Conservation (phyloP, 2,888 invertebrate genomes). For the Spilarctia lutea region DNA sequence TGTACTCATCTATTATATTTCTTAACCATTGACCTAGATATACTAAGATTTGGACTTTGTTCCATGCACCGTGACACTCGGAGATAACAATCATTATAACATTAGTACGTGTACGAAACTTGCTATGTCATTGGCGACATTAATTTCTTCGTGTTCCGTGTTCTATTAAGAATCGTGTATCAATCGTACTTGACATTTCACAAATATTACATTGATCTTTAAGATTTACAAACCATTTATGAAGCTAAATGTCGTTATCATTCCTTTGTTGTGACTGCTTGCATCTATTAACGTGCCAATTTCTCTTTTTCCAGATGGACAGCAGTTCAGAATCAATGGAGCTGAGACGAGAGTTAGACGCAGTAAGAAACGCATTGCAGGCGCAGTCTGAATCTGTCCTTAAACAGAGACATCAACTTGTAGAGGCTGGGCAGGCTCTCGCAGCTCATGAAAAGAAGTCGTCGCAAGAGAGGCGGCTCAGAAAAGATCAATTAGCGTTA, state of each 20-base stretch:
- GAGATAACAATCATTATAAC: constrained; percentile 52
- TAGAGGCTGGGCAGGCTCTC: constrained; percentile 88
- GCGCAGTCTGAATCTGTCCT: constrained; percentile 88
- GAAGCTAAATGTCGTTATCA: constrained; percentile 44
- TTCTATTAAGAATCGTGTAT: constrained; percentile 58
- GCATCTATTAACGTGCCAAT: constrained; percentile 46
- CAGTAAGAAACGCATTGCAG: constrained; percentile 89
- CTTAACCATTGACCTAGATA: constrained; percentile 54
- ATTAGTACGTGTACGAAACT: constrained; percentile 54
- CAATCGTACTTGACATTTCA: constrained; percentile 74
- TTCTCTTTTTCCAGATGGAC: constrained; percentile 88
- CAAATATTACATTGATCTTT: constrained; percentile 50
- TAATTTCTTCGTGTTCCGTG: constrained; percentile 48
- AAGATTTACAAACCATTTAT: constrained; percentile 48
- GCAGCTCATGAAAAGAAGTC: constrained; percentile 87
- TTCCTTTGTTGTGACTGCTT: constrained; percentile 15
- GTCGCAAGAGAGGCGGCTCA: constrained; percentile 87
- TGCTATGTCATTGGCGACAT: constrained; percentile 55
- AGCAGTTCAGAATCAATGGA: constrained; percentile 87
- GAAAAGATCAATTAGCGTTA: constrained; percentile 90
- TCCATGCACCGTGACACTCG: constrained; percentile 37
- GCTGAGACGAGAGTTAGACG: constrained; percentile 88
- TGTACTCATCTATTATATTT: constrained; percentile 41
- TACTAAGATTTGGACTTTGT: constrained; percentile 55
- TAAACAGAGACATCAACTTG: constrained; percentile 89